Percentiles rank a stretch among this genome's conserved stretches.
Evolutionary conservation across 2,888 invertebrate species (phyloP).

Genomic region (Conomelus anceps): DNA sequence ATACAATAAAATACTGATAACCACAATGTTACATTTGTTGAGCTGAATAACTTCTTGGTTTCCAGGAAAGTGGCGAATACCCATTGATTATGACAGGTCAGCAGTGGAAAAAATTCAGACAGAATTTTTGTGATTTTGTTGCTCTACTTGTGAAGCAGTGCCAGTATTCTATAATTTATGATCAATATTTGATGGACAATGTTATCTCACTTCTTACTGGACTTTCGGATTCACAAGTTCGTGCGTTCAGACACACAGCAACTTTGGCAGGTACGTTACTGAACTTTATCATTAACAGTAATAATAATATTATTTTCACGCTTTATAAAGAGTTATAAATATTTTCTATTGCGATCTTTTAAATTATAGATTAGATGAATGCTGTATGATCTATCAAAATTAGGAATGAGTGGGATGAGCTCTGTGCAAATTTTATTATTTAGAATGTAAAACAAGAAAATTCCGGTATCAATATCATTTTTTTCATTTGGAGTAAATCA

Average conservation of each 20-base stretch:
- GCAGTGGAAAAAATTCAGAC: slow-evolving; percentile 93
- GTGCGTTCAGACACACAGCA: slow-evolving; percentile 88
- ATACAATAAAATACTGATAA: too few species aligned
- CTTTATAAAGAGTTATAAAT: not conserved
- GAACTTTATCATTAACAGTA: not conserved
- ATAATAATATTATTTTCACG: not conserved
- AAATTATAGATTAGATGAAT: too few species aligned
- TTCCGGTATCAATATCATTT: too few species aligned
- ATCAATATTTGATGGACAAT: slow-evolving; percentile 98
- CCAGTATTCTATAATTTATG: slow-evolving; percentile 98
- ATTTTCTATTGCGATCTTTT: too few species aligned
- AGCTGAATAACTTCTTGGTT: slow-evolving; percentile 22
- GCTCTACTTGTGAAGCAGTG: slow-evolving; percentile 94
- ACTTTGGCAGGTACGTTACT: slow-evolving; percentile 68
- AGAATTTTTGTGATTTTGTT: slow-evolving; percentile 95
- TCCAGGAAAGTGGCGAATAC: slow-evolving; percentile 94
- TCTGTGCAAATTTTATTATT: too few species aligned
- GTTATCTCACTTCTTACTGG: slow-evolving; percentile 95
- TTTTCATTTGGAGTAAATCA: too few species aligned
- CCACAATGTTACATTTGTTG: not conserved
- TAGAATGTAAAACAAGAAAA: too few species aligned
- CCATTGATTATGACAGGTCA: slow-evolving; percentile 95
- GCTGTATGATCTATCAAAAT: too few species aligned
- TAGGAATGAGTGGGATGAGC: too few species aligned
- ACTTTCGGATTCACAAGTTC: slow-evolving; percentile 93